These are phyloP conservation scores for Aegypius monachus DNA, from an alignment of 2,113 vertebrate species.

Conservation along the genomic window DNA sequence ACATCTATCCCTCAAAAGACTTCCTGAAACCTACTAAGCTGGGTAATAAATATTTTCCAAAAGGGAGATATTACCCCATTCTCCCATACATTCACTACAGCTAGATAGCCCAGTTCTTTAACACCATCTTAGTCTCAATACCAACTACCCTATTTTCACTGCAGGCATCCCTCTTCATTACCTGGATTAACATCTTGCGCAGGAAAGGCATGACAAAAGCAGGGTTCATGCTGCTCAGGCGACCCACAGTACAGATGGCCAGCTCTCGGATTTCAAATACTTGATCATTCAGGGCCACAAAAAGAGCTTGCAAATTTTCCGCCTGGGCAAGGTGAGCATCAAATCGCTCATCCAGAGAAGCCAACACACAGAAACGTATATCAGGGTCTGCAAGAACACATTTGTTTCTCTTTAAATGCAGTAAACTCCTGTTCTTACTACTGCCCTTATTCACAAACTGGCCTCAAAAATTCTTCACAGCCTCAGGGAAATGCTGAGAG, in stretches of 20 bases:
- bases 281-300: constrained; percentile 96
- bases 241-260: constrained; percentile 96
- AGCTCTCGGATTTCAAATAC: constrained; percentile 98
- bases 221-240: constrained; percentile 98
- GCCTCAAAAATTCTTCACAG: background rate
- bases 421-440: background rate
- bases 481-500: background rate
- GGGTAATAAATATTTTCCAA: background rate
- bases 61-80: background rate
- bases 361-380: constrained; percentile 96
- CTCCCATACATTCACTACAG: background rate
- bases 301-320: constrained; percentile 94
- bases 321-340: constrained; percentile 97
- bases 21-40: background rate
- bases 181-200: constrained; percentile 98
- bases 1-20: background rate
- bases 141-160: background rate
- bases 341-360: constrained; percentile 96
- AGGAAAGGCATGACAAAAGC: constrained; percentile 99
- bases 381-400: constrained; percentile 85
- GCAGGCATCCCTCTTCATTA: constrained; percentile 17
- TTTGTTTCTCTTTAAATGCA: constrained; percentile 30
- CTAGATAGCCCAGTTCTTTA: background rate
- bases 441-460: background rate
- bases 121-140: background rate